A percentile compares a stretch with the other conserved stretches of the same genome.
Evolutionary conservation across 2,888 invertebrate genomes (phyloP).

Genomic region (Lasioglossum zephyrum): DNA sequence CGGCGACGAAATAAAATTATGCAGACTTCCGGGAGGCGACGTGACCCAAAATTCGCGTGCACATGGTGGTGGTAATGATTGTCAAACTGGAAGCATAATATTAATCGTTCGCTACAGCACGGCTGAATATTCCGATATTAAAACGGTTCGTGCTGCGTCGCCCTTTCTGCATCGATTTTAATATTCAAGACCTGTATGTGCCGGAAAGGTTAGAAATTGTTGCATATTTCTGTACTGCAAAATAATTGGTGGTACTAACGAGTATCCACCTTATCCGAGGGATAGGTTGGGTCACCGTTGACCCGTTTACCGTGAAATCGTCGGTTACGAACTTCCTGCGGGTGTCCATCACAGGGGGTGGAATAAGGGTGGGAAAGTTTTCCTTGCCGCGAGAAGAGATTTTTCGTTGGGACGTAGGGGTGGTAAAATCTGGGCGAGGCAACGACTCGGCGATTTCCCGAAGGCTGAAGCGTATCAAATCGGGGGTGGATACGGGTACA

Average conservation of each 20-base stretch:
- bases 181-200: too few relatives aligned
- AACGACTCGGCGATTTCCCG: slow-evolving; percentile 54
- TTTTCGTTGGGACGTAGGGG: neutral
- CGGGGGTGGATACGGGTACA: slow-evolving; percentile 48
- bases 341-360: slow-evolving; percentile 15
- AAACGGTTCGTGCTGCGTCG: neutral
- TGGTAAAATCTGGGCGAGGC: slow-evolving; percentile 43
- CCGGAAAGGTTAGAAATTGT: neutral
- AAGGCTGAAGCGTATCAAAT: slow-evolving; percentile 66
- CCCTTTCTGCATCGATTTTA: neutral
- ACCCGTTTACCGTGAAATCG: slow-evolving; percentile 30
- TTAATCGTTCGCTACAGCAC: slow-evolving; percentile 24
- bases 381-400: slow-evolving; percentile 44
- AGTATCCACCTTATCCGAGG: neutral
- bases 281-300: neutral
- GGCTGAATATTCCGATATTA: slow-evolving; percentile 18
- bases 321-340: neutral
- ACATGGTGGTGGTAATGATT: slow-evolving; percentile 7
- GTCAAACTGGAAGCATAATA: slow-evolving; percentile 13
- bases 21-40: neutral
- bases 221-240: neutral
- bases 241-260: neutral
- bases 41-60: neutral
- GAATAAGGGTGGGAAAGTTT: slow-evolving; percentile 19
- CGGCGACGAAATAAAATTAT: slow-evolving; percentile 20